phyloP scores from a whole-genome alignment of 2,113 vertebrate genomes.

The Potamarius usumacintae region DNA sequence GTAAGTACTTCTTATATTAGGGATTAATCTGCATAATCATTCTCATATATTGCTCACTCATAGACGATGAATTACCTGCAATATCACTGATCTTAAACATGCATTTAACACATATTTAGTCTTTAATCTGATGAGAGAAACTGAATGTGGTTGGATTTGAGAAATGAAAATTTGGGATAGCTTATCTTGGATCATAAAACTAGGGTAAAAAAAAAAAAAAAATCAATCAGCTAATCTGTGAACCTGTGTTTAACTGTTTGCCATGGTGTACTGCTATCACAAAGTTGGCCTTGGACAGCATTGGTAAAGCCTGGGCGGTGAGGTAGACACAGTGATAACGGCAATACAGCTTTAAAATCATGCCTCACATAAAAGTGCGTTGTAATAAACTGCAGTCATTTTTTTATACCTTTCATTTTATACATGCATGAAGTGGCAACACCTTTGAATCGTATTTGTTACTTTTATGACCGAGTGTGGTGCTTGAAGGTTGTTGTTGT shows the following conservation, averaged over 20 bases:
- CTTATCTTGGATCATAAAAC: background rate
- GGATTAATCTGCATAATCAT: background rate
- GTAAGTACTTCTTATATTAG: background rate
- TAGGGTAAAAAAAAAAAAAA: background rate
- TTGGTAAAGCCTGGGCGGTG: constrained; percentile 4
- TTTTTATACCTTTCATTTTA: background rate
- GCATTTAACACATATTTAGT: background rate
- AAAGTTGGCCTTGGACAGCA: background rate
- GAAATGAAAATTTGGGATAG: background rate
- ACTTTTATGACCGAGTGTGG: background rate
- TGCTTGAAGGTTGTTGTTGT: background rate
- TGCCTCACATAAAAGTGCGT: background rate
- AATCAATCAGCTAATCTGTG: background rate
- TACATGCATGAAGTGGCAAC: background rate
- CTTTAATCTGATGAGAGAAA: background rate
- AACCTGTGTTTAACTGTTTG: background rate
- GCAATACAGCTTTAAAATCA: constrained; percentile 7
- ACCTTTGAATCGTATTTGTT: background rate
- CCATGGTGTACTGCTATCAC: background rate
- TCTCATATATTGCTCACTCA: background rate
- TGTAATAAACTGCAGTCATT: background rate
- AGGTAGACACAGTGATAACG: constrained; percentile 18
- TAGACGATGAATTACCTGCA: background rate
- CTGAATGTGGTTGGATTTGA: background rate
- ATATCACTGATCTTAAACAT: background rate